Evolutionary conservation across 1,140 invertebrate genomes (phyloP), one percentile per base, ranked within the genome.

Genomic region (Thaumetopoea pityocampa): DNA sequence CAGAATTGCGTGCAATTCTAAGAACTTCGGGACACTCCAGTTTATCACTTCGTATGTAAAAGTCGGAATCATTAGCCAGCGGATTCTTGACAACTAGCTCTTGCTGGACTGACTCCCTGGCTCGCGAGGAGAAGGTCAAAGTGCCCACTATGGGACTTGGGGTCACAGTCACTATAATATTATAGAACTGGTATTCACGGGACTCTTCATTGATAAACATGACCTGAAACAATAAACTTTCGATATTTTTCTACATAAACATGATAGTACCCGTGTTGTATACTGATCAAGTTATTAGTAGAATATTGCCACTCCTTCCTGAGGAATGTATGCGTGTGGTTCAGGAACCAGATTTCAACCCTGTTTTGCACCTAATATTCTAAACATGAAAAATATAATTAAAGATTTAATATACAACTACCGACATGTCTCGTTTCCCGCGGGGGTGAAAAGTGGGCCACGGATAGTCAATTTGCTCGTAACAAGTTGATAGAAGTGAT

Each of bases 151-250:
- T 63, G 12, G 63, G 41, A 30, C 79, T 78, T 2, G 56, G 54
- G 0, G 51, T 67, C 2, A 83, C 67, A 0, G 38, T 42, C n/a
- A 59, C 55, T 2, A 35, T 40, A 12, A 81, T 67, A 11, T 67
- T 64, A 52, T 81, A 84, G 45, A 51, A 84, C 29, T 84, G 79
- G 20, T 78, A 83, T 36, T 83, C 79, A 2, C 53, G 63, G 11
- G 61, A 62, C 3, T 38, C 41, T 30, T 76, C 68, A 27, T 83
- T 76, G 19, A 71, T 56, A 30, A 83, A 83, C 37, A 68, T 53
- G 7, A 83, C 72, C 79, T 83, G 28, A 23, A 30, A 18, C 18
- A 34, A 18, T n/a, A n/a, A n/a, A n/a, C n/a, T n/a, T n/a, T n/a
- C n/a, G n/a, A n/a, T n/a, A n/a, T n/a, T n/a, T n/a, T n/a, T n/a